Conservation (phyloP, 1,140 invertebrate species). For the Tenebrio molitor region DNA sequence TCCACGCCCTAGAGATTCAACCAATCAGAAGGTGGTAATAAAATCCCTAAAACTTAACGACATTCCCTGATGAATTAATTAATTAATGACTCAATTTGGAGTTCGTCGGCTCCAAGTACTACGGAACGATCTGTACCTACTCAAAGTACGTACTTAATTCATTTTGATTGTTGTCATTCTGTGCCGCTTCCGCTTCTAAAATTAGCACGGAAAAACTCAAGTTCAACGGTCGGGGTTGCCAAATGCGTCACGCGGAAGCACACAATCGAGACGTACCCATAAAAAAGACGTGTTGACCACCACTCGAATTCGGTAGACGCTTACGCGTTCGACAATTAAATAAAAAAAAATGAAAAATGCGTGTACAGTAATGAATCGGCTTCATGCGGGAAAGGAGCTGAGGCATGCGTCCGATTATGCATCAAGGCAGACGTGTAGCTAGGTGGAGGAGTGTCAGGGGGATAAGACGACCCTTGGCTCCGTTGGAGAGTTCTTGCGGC, state of each 20-base stretch:
- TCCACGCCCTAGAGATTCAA: no score
- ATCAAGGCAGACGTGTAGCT: constrained; percentile 65
- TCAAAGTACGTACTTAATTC: no score
- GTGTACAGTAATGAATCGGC: constrained; percentile 57
- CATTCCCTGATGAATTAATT: no score
- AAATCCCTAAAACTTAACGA: no score
- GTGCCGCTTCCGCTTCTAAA: background rate
- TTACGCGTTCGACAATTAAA: constrained; percentile 21
- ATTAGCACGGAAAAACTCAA: background rate
- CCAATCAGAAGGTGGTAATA: no score
- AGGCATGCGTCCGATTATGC: constrained; percentile 60
- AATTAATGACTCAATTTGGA: no score
- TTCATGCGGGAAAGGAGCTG: constrained; percentile 60
- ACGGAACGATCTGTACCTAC: no score
- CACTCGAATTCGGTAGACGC: no score
- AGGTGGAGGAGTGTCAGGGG: constrained; percentile 66
- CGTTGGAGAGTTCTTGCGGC: constrained; percentile 72
- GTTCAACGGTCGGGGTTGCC: background rate
- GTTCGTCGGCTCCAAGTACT: no score
- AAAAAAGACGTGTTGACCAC: background rate
- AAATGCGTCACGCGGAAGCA: background rate
- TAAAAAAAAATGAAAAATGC: constrained; percentile 54
- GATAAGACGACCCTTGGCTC: constrained; percentile 66
- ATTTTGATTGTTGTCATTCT: no score
- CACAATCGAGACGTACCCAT: background rate